A percentile compares a stretch with the other conserved stretches of the same genome.
These are phyloP conservation scores for Ichneumoninae sp. DNA, from an alignment of 2,888 invertebrate species.

Conservation along the genomic window DNA sequence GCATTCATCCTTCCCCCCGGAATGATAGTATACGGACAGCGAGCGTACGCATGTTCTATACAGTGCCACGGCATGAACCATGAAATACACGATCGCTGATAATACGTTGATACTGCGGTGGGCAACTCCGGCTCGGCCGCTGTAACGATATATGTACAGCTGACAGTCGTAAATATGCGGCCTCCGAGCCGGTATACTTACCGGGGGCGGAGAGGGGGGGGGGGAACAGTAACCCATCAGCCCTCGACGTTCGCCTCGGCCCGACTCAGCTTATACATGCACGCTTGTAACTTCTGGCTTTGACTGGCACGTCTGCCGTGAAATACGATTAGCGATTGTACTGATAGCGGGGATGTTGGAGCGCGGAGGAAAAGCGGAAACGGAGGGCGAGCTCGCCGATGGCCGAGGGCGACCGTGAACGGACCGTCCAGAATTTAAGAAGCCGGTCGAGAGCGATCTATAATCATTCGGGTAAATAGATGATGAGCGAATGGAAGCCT, in stretches of 20 bases:
- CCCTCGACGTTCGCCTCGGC: constrained; percentile 45
- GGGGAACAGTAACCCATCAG: constrained; percentile 14
- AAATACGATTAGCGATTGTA: constrained; percentile 67
- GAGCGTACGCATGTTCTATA: constrained; percentile 3
- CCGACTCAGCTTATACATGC: constrained; percentile 42
- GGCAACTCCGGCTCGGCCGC: constrained; percentile 32
- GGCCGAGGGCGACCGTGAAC: not conserved
- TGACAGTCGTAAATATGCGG: constrained; percentile 64
- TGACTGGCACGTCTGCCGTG: constrained; percentile 67
- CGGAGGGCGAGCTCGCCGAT: constrained; percentile 12
- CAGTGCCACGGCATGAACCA: constrained; percentile 33
- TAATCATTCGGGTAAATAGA: constrained; percentile 34
- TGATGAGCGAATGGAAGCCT: not conserved
- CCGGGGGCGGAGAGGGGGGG: not conserved
- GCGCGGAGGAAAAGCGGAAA: constrained; percentile 10
- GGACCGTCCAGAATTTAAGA: constrained; percentile 19
- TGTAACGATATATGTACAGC: constrained; percentile 60
- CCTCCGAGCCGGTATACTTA: constrained; percentile 50
- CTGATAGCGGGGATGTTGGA: constrained; percentile 50
- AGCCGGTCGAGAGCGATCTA: constrained; percentile 20
- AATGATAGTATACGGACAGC: not conserved
- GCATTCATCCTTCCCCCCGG: constrained; percentile 14
- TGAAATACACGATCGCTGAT: constrained; percentile 64
- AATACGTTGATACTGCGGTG: constrained; percentile 56
- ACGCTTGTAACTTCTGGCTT: constrained; percentile 61